Evolutionary conservation across 2,888 invertebrate species (phyloP).

Genomic region (Azorinus chamasolen): DNA sequence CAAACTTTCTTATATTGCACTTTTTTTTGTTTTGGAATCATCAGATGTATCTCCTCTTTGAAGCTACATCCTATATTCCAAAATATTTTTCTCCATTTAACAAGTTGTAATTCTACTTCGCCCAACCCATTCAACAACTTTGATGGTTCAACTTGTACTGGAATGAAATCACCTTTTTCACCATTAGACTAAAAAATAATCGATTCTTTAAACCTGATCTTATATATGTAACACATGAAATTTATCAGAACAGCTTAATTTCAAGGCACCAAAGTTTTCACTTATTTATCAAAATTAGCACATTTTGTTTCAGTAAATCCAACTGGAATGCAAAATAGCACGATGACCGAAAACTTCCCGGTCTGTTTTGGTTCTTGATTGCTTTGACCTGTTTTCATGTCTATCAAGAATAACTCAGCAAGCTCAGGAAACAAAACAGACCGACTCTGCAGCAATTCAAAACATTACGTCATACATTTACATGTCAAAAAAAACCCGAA

Average conservation of each 20-base stretch:
- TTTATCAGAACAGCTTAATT: too few species aligned
- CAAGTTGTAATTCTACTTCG: too few species aligned
- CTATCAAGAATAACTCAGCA: not conserved
- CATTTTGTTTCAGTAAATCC: slow-evolving; percentile 1
- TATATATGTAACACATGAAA: too few species aligned
- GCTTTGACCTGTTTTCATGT: not conserved
- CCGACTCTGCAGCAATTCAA: slow-evolving; percentile 51
- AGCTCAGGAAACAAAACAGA: slow-evolving; percentile 16
- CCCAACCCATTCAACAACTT: too few species aligned
- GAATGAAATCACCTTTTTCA: too few species aligned
- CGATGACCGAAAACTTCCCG: not conserved
- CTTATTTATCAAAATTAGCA: not conserved
- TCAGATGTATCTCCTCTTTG: too few species aligned
- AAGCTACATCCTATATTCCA: too few species aligned
- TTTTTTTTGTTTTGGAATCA: slow-evolving; percentile 15
- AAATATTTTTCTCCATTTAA: too few species aligned
- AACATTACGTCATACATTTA: slow-evolving; percentile 13
- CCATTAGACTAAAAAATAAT: too few species aligned
- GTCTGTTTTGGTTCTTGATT: not conserved
- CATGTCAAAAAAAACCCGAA: not conserved
- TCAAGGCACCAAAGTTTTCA: slow-evolving; percentile 2
- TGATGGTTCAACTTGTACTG: too few species aligned
- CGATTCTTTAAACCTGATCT: too few species aligned
- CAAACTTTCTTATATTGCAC: slow-evolving; percentile 20
- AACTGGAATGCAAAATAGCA: slow-evolving; percentile 6